Conservation (phyloP, 2,888 invertebrate genomes). For the Hyposoter dolosus region DNA sequence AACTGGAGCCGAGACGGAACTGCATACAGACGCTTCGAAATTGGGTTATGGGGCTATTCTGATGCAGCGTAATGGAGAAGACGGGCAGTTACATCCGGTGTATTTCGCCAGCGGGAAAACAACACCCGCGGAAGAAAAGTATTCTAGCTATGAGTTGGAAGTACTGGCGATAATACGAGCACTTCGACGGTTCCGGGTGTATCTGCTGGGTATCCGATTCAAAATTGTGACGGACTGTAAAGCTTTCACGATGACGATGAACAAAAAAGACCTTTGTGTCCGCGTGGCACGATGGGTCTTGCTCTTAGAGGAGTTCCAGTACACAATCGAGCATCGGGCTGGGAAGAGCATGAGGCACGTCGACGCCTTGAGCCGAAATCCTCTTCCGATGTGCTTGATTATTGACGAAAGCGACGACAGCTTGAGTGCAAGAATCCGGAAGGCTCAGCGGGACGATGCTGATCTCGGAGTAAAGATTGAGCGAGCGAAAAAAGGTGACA, state of each 20-base stretch:
- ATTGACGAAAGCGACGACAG: constrained; percentile 44
- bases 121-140: constrained; percentile 9
- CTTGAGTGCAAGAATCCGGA: constrained; percentile 32
- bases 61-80: neutral
- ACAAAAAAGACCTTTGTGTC: constrained; percentile 3
- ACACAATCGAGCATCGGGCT: neutral
- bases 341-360: neutral
- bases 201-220: neutral
- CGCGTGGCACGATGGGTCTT: constrained; percentile 6
- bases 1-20: neutral
- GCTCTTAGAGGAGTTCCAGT: constrained; percentile 7
- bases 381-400: constrained; percentile 29
- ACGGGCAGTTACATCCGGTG: neutral
- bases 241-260: constrained; percentile 17
- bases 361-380: constrained; percentile 24
- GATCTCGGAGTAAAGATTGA: constrained; percentile 21
- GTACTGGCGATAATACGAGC: neutral
- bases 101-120: constrained; percentile 14
- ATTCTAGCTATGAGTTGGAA: constrained; percentile 9
- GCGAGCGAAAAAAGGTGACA: constrained; percentile 5
- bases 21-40: neutral
- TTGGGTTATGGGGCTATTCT: constrained; percentile 1
- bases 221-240: constrained; percentile 8
- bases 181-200: neutral
- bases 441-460: constrained; percentile 22